These are phyloP conservation scores for Corapipo altera DNA, from an alignment of 2,113 vertebrate species.

Conservation along the genomic window DNA sequence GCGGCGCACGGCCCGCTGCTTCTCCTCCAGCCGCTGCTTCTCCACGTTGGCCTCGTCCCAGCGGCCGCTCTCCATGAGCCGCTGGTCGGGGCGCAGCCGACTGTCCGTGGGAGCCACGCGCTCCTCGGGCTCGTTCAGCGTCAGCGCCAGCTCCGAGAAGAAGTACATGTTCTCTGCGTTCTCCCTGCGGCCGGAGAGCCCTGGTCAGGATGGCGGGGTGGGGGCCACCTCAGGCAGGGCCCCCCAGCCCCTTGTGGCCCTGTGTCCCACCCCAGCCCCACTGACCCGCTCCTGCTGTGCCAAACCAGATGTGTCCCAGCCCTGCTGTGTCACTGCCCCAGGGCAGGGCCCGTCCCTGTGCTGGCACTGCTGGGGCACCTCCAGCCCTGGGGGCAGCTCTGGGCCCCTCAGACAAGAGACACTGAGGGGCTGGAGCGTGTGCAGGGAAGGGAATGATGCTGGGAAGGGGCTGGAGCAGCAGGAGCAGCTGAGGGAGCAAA, in stretches of 20 bases:
- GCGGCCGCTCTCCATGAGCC: conserved; percentile 90
- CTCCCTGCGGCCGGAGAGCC: conserved; percentile 69
- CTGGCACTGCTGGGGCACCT: neutral
- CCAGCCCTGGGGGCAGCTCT: neutral
- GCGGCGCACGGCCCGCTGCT: conserved; percentile 84
- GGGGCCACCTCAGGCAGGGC: rapidly evolving
- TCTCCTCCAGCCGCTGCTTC: conserved; percentile 91
- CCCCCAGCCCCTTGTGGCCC: neutral
- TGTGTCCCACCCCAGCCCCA: neutral
- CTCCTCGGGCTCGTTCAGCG: conserved; percentile 89
- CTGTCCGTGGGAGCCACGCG: conserved; percentile 88
- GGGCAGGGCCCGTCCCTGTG: neutral
- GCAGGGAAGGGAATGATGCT: neutral
- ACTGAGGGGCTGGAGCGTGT: neutral
- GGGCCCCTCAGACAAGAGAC: neutral
- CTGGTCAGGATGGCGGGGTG: rapidly evolving
- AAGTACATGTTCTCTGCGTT: conserved; percentile 96
- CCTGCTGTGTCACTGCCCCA: neutral
- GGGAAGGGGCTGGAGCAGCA: neutral
- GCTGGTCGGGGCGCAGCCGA: conserved; percentile 89
- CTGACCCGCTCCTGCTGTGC: neutral
- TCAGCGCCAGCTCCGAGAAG: conserved; percentile 92
- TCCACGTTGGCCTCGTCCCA: conserved; percentile 93
- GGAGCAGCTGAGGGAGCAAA: neutral
- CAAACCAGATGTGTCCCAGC: neutral